Evolutionary conservation across 2,888 invertebrate species (phyloP), one percentile per base, ranked within the genome.

Genomic region (Calliopum simillimum): DNA sequence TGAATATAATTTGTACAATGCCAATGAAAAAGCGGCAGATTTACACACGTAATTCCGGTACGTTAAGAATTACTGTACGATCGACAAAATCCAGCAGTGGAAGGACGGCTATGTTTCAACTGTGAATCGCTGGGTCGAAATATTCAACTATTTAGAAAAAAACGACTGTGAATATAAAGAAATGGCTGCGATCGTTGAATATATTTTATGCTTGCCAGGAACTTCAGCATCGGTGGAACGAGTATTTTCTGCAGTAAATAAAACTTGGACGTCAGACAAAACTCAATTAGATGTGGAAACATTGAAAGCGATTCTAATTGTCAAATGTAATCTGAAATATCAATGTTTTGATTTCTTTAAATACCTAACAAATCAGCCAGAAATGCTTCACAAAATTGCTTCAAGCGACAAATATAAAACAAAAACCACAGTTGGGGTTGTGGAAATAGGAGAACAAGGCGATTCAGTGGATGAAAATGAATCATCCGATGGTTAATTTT

Each of bases 171-270:
- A 66, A 19, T 43, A 51, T 23, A 53, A 53, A n/a, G 33, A 66
- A 19, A 43, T 66, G 19, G 41, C 55, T n/a, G 55, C 21, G 5
- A 43, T 66, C 12, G 13, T 61, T 61, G 61, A 68, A 61, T 61
- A 68, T 21, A 51, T 61, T 33, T 61, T 68, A 55, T 72, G 69
- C 47, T 55, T 72, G 47, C 65, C 72, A 12, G 71, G 71, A 11
- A 69, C 67, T 14, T 66, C 59, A 21, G 66, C 69, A 43, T 33
- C 69, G 6, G 68, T 71, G 23, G 69, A 70, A 69, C 53, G 71
- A 64, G 63, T 73, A 56, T 74, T 74, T 68, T 68, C 70, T 25
- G 41, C 66, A 41, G 53, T 74, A 58, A 72, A 74, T 25, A 66
- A 70, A 43, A 4, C 49, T 11, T 74, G 63, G 66, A 72, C 70